phyloP scores from a whole-genome alignment of 2,797 vertebrate species.

The Mormyrus proboscirostris region DNA sequence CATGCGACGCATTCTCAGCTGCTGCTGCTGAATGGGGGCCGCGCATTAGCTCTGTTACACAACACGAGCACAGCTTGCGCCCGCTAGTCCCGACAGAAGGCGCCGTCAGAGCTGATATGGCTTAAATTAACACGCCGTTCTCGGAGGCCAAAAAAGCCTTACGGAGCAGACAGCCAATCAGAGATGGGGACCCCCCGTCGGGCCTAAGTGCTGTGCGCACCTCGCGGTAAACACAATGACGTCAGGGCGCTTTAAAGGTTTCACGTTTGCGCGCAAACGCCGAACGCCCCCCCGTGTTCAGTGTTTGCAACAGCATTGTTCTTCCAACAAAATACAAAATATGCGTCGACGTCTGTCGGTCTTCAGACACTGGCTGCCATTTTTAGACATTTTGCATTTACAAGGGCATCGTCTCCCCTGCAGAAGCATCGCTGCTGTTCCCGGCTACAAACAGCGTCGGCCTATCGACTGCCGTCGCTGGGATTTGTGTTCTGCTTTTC shows the following conservation, averaged over 20 bases:
- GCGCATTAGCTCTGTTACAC: neutral
- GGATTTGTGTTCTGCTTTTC: neutral
- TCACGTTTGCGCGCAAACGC: neutral
- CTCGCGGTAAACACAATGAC: neutral
- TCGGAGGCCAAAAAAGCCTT: neutral
- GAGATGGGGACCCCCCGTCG: neutral
- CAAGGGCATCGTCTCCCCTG: neutral
- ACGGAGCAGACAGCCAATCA: neutral
- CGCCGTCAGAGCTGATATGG: neutral
- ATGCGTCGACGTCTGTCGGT: neutral
- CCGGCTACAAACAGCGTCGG: neutral
- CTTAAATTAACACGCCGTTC: neutral
- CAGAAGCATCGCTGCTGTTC: neutral
- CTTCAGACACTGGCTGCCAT: neutral
- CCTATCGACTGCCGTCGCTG: neutral
- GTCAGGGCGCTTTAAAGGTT: neutral
- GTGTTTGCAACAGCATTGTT: neutral
- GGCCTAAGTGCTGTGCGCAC: neutral
- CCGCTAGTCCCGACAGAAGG: neutral
- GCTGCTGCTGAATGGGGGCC: neutral
- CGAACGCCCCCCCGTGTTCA: neutral
- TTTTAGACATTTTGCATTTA: neutral
- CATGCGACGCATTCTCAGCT: neutral
- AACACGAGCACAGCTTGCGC: conserved; percentile 10
- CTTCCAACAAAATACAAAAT: neutral